Percentiles rank a stretch among this genome's conserved stretches.
These are phyloP conservation scores for Didymodactylos carnosus DNA, from an alignment of 2,888 invertebrate genomes.

Conservation along the genomic window DNA sequence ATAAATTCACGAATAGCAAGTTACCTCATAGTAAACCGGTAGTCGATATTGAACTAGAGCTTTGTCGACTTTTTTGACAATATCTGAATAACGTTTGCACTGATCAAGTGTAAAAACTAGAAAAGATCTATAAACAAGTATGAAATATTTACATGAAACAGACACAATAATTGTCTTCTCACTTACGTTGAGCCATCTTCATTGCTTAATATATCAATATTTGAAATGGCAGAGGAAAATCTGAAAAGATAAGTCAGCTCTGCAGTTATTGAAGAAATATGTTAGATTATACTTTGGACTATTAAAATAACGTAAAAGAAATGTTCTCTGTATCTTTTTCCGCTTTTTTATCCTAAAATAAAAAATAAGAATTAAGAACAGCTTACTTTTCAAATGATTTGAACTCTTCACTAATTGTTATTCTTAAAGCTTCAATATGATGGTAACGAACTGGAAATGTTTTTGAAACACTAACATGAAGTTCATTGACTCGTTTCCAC, in stretches of 20 bases:
- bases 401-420: neutral
- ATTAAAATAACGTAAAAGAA: neutral
- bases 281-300: too few species aligned
- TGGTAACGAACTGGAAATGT: neutral
- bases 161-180: neutral
- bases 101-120: neutral
- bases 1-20: too few species aligned
- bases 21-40: neutral
- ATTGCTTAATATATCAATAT: neutral
- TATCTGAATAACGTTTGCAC: neutral
- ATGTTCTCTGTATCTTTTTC: neutral
- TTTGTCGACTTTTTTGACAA: neutral
- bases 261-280: too few species aligned
- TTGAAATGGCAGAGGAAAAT: neutral
- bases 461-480: neutral
- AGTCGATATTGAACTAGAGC: neutral
- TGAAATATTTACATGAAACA: neutral
- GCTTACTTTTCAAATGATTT: neutral
- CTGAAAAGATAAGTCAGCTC: too few species aligned
- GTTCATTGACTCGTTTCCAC: neutral
- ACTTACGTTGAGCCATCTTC: neutral
- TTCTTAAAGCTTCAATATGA: neutral
- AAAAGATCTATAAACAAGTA: neutral
- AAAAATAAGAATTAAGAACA: too few species aligned
- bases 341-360: too few species aligned